A percentile compares a stretch with the other conserved stretches of the same genome.
Conservation (phyloP, 2,113 vertebrate species). For the Arenaria interpres region DNA sequence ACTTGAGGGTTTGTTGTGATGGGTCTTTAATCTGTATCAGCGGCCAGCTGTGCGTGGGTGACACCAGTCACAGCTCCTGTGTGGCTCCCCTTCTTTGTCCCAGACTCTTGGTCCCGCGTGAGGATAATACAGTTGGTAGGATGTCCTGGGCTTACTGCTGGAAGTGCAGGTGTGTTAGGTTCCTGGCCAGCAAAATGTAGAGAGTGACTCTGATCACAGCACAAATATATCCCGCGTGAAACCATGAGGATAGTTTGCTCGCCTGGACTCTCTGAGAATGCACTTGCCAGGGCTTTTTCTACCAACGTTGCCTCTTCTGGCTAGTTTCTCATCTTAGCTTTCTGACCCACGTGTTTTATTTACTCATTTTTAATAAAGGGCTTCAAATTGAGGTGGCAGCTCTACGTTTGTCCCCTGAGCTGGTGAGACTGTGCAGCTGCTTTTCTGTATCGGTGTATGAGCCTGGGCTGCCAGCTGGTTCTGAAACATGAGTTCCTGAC, state of each 20-base stretch:
- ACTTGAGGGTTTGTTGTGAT: neutral
- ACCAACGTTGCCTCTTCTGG: no score
- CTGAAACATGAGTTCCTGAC: neutral
- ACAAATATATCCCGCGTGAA: neutral
- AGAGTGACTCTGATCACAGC: neutral
- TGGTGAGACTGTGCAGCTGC: neutral
- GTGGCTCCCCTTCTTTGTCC: neutral
- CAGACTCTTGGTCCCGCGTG: neutral
- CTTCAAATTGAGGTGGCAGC: neutral
- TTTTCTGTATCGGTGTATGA: neutral
- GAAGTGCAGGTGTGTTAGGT: accelerated
- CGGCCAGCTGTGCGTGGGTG: neutral
- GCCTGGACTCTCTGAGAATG: neutral
- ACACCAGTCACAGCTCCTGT: no score
- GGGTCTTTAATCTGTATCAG: neutral
- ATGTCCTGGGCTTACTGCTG: neutral
- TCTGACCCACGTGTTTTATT: neutral
- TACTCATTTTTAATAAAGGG: neutral
- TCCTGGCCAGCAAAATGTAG: neutral
- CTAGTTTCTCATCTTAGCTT: neutral
- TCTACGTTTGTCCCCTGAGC: neutral
- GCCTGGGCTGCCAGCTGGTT: neutral
- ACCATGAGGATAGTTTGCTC: neutral
- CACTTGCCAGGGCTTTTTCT: neutral
- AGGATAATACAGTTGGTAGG: neutral